phyloP scores from a whole-genome alignment of 2,113 vertebrate genomes.

The Equus przewalskii region DNA sequence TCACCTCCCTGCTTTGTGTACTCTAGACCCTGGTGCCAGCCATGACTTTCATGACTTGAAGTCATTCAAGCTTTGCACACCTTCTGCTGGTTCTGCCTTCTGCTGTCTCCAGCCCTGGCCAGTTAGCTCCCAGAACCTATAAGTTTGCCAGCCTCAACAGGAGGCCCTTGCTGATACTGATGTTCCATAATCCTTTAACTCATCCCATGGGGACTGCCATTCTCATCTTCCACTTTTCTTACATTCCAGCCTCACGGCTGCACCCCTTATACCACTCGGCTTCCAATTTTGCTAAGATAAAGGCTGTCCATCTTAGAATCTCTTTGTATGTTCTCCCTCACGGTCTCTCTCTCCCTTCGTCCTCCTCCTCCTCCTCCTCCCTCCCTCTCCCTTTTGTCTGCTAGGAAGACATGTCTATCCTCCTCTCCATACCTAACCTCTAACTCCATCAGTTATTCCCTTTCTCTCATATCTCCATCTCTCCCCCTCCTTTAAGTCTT shows the following conservation, averaged over 20 bases:
- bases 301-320: constrained; percentile 16
- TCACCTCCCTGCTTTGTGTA: not conserved
- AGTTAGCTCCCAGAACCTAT: not conserved
- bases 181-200: not conserved
- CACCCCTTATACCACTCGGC: not conserved
- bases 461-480: constrained; percentile 42
- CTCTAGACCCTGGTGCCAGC: not conserved
- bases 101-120: not conserved
- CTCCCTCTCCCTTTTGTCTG: constrained; percentile 57
- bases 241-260: not conserved
- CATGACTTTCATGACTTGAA: constrained; percentile 34
- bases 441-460: constrained; percentile 72
- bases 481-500: constrained; percentile 22
- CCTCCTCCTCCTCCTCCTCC: not conserved
- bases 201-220: not conserved
- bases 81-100: constrained; percentile 31
- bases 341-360: not conserved
- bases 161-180: not conserved
- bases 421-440: constrained; percentile 48
- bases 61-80: constrained; percentile 25
- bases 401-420: constrained; percentile 35
- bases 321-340: not conserved
- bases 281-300: constrained; percentile 54
- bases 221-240: not conserved
- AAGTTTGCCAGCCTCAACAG: not conserved